Conservation (phyloP, 2,113 vertebrate genomes). For the Orcinus orca region DNA sequence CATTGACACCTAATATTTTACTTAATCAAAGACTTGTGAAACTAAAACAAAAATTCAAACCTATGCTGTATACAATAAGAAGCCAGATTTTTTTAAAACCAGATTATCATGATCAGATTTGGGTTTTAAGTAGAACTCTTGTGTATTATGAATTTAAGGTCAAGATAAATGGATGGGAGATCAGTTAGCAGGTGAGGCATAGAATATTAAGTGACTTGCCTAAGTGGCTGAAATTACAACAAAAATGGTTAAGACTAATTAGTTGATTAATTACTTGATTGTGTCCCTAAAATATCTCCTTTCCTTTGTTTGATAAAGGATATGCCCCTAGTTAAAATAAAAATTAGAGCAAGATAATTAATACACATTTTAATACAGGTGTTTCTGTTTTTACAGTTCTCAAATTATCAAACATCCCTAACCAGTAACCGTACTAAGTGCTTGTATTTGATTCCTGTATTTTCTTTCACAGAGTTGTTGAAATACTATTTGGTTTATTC, state of each 20-base stretch:
- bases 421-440: neutral
- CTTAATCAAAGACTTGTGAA: neutral
- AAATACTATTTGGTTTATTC: neutral
- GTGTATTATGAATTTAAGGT: neutral
- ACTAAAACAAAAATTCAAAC: neutral
- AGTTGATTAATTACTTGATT: slow-evolving; percentile 6
- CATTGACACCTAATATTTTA: neutral
- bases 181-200: neutral
- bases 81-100: neutral
- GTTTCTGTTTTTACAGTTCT: neutral
- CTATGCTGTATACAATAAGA: neutral
- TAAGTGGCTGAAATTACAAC: neutral
- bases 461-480: neutral
- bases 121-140: neutral
- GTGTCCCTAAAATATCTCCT: neutral
- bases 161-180: neutral
- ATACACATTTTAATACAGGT: neutral
- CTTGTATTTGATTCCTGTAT: neutral
- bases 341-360: neutral
- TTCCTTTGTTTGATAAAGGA: neutral
- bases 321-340: neutral
- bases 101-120: neutral
- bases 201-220: neutral
- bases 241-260: neutral
- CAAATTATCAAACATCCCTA: neutral